phyloP scores from a whole-genome alignment of 1,140 invertebrate genomes.

The Hormaphis cornu region DNA sequence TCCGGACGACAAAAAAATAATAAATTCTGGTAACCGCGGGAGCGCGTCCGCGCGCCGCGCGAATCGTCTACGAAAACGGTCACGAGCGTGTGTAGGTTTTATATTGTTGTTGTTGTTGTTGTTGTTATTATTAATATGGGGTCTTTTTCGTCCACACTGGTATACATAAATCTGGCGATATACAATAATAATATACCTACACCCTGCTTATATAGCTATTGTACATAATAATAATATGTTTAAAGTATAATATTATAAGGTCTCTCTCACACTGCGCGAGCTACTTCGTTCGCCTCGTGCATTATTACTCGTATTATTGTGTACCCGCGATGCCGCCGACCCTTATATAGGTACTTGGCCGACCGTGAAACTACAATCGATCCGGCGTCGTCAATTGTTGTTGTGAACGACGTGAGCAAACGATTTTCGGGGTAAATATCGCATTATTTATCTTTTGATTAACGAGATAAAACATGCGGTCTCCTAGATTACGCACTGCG shows the following conservation, averaged over 20 bases:
- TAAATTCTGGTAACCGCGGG: background rate
- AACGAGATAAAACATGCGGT: slow-evolving; percentile 1
- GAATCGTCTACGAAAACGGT: slow-evolving; percentile 4
- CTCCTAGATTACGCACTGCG: background rate
- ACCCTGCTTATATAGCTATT: too few relatives aligned
- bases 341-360: too few relatives aligned
- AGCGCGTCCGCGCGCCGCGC: background rate
- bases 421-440: background rate
- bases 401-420: slow-evolving; percentile 17
- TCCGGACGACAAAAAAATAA: background rate
- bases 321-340: too few relatives aligned
- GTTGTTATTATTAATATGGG: background rate
- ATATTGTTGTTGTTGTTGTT: background rate
- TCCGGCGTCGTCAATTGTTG: slow-evolving; percentile 26
- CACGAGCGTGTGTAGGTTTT: too few relatives aligned
- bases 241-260: too few relatives aligned
- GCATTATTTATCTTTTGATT: slow-evolving; percentile 14
- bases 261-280: background rate
- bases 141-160: background rate
- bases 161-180: too few relatives aligned
- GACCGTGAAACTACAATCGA: slow-evolving; percentile 20
- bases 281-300: too few relatives aligned
- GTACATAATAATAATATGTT: too few relatives aligned
- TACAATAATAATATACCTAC: too few relatives aligned
- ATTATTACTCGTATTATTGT: background rate